phyloP scores from a whole-genome alignment of 2,113 vertebrate species.

The Rhabdornis inornatus region DNA sequence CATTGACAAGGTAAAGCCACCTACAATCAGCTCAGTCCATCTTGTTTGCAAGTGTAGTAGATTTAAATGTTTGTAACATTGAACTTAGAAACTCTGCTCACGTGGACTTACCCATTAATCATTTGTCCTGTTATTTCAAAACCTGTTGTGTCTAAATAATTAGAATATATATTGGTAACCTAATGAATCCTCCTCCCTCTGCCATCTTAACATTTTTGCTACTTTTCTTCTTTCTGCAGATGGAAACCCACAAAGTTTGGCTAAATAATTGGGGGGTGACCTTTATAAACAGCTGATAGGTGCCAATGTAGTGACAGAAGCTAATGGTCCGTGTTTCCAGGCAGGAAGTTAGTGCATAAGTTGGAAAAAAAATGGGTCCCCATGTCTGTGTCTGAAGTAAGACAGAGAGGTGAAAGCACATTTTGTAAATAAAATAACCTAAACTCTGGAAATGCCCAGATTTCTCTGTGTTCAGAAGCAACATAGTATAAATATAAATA shows the following conservation, averaged over 20 bases:
- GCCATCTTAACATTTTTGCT: neutral
- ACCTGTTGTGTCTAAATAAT: neutral
- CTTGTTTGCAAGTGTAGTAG: neutral
- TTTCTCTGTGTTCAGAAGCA: neutral
- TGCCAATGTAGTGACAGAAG: neutral
- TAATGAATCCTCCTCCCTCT: neutral
- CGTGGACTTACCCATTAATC: neutral
- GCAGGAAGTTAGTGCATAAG: neutral
- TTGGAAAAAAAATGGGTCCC: neutral
- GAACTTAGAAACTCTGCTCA: neutral
- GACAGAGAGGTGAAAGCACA: neutral
- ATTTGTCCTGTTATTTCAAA: neutral
- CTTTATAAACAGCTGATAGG: neutral
- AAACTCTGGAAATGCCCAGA: neutral
- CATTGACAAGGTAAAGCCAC: slow-evolving; percentile 91
- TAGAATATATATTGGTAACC: neutral
- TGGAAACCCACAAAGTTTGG: neutral
- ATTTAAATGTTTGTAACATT: neutral
- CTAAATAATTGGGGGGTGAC: neutral
- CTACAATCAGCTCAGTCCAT: neutral
- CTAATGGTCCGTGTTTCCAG: neutral
- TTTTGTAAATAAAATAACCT: neutral
- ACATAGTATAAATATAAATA: neutral
- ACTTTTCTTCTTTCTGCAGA: neutral
- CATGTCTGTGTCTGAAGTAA: neutral